Evolutionary conservation across 2,797 vertebrate genomes (phyloP), one percentile per base, ranked within the genome.

Genomic region (Bradypus variegatus): DNA sequence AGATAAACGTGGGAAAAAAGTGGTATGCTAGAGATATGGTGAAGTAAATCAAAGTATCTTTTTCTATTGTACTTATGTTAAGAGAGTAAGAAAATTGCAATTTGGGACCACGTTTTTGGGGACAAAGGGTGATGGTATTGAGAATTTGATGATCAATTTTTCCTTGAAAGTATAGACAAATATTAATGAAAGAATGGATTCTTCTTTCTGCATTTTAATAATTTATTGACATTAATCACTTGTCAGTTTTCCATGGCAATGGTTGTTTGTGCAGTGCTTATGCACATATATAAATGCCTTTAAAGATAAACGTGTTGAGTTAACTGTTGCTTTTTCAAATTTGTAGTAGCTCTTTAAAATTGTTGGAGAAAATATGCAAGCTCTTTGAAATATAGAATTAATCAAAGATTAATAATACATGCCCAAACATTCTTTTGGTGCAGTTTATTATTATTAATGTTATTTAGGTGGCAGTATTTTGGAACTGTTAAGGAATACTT

Each of bases 391-490:
- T 70, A 45, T 12, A 78, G n/a, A 64, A 67, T 21, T 48, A 36
- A 50, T 50, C 27, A 38, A 55, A 90, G 4, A 45, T 45, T 45
- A 45, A 45, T 45, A 6, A 45, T 45, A 45, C 41, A 45, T 45
- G 41, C 41, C 41, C 41, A 45, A 45, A 45, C 41, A 45, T 45
- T 45, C 41, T 45, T 45, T 45, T 45, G 41, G 8, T 45, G 41
- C 41, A 45, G 41, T 45, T 45, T 45, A 45, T 45, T 81, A 18
- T 36, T 82, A 33, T n/a, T 76, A 27, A 8, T 67, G 45, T 53
- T 94, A 60, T 79, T 91, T 92, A 60, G 25, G 18, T 27, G 67
- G 7, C 15, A 55, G 78, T 86, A 25, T 80, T 95, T 91, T 79
- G 48, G 55, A 82, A 86, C 12, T 89, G 27, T n/a, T 73, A 38